A percentile compares a stretch with the other conserved stretches of the same genome.
These are phyloP conservation scores for Gouania willdenowi DNA, from an alignment of 2,797 vertebrate species.

Conservation along the genomic window DNA sequence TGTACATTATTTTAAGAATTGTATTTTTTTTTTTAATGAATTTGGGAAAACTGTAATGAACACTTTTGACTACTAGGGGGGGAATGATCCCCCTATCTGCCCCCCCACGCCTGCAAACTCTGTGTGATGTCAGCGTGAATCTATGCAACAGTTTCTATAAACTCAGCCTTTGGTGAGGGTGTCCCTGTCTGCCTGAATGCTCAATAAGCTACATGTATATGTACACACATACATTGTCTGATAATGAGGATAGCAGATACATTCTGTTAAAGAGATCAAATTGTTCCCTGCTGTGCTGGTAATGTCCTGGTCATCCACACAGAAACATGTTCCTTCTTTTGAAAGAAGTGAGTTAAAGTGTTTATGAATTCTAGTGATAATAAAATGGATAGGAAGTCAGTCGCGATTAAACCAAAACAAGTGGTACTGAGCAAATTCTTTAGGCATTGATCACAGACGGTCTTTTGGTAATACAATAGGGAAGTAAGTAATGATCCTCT, in stretches of 20 bases:
- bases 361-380: too few species aligned
- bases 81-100: too few species aligned
- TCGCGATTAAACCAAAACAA: too few species aligned
- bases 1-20: not conserved
- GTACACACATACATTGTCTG: conserved; percentile 39
- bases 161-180: conserved; percentile 16
- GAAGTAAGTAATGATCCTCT: conserved; percentile 34
- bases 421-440: too few species aligned
- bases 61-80: too few species aligned
- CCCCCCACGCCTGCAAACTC: too few species aligned
- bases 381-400: too few species aligned
- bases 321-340: conserved; percentile 45
- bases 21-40: too few species aligned
- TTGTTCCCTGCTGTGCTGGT: conserved; percentile 54
- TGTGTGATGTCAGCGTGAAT: too few species aligned
- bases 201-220: conserved; percentile 48
- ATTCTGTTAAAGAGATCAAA: conserved; percentile 33
- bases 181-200: conserved; percentile 34
- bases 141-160: conserved; percentile 9
- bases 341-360: too few species aligned
- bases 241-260: conserved; percentile 51
- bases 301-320: conserved; percentile 63
- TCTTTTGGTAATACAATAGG: conserved; percentile 7
- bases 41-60: too few species aligned
- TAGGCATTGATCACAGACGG: too few species aligned